phyloP scores from a whole-genome alignment of 1,140 invertebrate species.

The Lasioglossum baleicum region DNA sequence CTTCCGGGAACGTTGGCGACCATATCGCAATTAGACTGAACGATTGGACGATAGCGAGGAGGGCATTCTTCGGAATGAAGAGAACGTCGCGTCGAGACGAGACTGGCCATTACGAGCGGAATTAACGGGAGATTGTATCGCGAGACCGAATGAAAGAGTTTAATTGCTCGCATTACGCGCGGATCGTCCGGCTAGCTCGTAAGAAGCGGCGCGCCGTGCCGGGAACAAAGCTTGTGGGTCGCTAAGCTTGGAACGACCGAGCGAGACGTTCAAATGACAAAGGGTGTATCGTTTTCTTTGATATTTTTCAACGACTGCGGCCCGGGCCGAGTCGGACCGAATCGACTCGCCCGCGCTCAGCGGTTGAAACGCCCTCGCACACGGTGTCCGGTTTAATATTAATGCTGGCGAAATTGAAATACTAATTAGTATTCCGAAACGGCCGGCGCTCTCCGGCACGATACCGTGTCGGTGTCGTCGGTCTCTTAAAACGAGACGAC shows the following conservation, averaged over 20 bases:
- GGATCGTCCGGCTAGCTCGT: neutral
- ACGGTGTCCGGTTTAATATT: constrained; percentile 29
- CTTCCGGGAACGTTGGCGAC: too few relatives aligned
- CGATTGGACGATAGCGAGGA: neutral
- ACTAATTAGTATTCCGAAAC: constrained; percentile 41
- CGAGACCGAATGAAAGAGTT: constrained; percentile 8
- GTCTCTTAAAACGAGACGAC: constrained; percentile 44
- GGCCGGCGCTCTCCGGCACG: constrained; percentile 2
- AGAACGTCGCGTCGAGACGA: neutral
- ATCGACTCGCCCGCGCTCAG: too few relatives aligned
- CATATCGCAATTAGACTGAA: neutral
- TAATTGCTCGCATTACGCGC: constrained; percentile 27
- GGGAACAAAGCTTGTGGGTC: neutral
- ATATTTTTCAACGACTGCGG: neutral
- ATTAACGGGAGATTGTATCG: constrained; percentile 15
- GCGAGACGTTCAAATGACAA: too few relatives aligned
- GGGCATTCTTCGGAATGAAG: neutral
- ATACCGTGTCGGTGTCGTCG: neutral
- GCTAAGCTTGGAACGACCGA: neutral
- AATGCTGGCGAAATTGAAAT: constrained; percentile 47
- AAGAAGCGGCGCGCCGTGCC: neutral
- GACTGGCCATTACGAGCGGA: neutral
- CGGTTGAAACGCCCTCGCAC: too few relatives aligned
- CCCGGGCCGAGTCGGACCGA: too few relatives aligned
- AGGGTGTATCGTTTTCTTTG: neutral